Percentiles rank a stretch among this genome's conserved stretches.
These are phyloP conservation scores for Euzetes globulus DNA, from an alignment of 2,888 invertebrate genomes.

Conservation along the genomic window DNA sequence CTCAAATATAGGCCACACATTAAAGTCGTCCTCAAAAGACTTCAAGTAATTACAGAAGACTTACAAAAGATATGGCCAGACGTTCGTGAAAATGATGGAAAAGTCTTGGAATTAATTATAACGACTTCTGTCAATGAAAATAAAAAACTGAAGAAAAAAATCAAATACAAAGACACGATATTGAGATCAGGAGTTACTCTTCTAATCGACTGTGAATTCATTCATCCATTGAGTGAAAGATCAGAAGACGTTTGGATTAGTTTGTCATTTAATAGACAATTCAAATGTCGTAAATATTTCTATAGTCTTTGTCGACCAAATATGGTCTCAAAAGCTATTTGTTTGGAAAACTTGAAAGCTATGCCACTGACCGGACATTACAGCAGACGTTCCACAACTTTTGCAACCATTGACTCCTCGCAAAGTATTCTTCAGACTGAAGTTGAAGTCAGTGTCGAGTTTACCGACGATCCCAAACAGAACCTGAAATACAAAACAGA, in stretches of 20 bases:
- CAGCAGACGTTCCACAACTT: background rate
- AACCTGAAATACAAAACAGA: background rate
- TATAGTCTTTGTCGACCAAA: background rate
- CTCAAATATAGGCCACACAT: constrained; percentile 1
- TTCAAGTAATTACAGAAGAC: background rate
- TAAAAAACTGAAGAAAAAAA: background rate
- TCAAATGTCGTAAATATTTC: background rate
- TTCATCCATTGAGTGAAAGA: background rate
- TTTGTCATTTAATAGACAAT: background rate
- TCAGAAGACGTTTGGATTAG: background rate
- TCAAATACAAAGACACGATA: background rate
- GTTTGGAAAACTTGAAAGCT: background rate
- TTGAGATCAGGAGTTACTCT: background rate
- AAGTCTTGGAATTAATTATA: background rate
- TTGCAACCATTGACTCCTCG: background rate
- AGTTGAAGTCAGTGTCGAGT: background rate
- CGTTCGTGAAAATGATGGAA: background rate
- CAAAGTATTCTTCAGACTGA: background rate
- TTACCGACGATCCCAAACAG: background rate
- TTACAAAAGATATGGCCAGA: background rate
- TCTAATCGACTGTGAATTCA: background rate
- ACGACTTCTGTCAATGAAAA: background rate
- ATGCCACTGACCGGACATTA: background rate
- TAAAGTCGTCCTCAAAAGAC: background rate
- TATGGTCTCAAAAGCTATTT: background rate